These are phyloP conservation scores for Lepilemur septentrionalis DNA, from an alignment of 2,797 vertebrate genomes.

Conservation along the genomic window DNA sequence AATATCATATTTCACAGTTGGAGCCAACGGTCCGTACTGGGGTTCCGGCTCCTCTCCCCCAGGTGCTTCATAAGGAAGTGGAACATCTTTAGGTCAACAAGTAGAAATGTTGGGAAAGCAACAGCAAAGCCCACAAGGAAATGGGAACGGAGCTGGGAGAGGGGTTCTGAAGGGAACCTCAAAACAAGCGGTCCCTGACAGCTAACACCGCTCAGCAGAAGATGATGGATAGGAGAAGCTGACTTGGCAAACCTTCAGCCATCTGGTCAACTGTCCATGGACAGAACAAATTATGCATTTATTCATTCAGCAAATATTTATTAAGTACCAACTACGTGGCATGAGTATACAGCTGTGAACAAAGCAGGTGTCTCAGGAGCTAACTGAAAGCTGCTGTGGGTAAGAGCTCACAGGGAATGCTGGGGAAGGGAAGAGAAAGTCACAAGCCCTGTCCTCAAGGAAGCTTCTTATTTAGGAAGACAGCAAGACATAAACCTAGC, in stretches of 20 bases:
- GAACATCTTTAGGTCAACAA: not conserved
- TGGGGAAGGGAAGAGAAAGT: not conserved
- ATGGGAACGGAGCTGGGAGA: not conserved
- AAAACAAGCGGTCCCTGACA: not conserved
- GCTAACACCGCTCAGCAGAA: accelerated
- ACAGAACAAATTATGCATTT: no score
- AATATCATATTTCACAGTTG: conserved; percentile 17
- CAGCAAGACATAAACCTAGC: accelerated
- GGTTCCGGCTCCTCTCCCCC: not conserved
- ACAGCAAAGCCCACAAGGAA: not conserved
- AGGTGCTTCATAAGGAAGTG: not conserved
- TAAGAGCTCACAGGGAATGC: no score
- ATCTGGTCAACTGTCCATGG: not conserved
- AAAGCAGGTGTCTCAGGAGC: not conserved
- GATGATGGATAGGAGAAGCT: accelerated
- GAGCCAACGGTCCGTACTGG: not conserved
- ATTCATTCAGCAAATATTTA: not conserved
- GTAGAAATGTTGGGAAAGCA: not conserved
- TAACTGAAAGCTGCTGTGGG: not conserved
- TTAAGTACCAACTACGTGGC: not conserved
- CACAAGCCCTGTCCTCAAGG: not conserved
- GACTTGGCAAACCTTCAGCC: not conserved
- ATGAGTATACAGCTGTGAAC: no score
- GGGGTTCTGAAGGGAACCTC: not conserved
- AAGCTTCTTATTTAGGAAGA: not conserved